These are phyloP conservation scores for Sinodicranocentrus sp. DNA, from an alignment of 2,888 invertebrate species.

Conservation along the genomic window DNA sequence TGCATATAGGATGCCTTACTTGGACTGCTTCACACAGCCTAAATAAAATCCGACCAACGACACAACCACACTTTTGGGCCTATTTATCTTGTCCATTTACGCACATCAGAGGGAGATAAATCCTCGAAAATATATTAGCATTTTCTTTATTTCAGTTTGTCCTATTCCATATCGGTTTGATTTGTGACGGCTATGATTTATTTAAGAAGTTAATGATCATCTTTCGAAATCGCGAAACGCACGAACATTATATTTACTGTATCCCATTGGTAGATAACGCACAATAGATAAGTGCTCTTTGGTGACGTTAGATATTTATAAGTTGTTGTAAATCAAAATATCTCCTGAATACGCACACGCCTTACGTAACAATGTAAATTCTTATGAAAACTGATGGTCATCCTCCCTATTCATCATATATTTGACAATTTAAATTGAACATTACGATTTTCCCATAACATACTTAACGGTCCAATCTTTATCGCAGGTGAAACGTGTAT, in stretches of 20 bases:
- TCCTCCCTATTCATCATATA: background rate
- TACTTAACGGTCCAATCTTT: background rate
- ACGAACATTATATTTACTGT: no score
- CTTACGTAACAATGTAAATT: no score
- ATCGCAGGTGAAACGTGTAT: no score
- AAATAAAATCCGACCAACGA: constrained; percentile 3
- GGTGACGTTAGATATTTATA: no score
- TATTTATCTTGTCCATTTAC: constrained; percentile 25
- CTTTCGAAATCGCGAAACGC: constrained; percentile 12
- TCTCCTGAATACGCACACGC: no score
- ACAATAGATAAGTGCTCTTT: no score
- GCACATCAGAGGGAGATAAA: background rate
- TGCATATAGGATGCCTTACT: background rate
- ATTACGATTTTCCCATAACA: background rate
- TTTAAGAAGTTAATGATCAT: constrained; percentile 29
- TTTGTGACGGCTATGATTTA: constrained; percentile 28
- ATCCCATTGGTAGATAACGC: no score
- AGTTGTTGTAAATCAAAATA: no score
- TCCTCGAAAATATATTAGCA: constrained; percentile 26
- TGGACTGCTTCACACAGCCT: constrained; percentile 13
- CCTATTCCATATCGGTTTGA: constrained; percentile 30
- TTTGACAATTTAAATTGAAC: background rate
- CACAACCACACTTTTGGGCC: background rate
- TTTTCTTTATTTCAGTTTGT: constrained; percentile 2
- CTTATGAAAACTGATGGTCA: constrained; percentile 12